Conservation (phyloP, 30 jellyfish, hydroid and myxozoan species). For the Aurelia aurita complex sp. Pacific region DNA sequence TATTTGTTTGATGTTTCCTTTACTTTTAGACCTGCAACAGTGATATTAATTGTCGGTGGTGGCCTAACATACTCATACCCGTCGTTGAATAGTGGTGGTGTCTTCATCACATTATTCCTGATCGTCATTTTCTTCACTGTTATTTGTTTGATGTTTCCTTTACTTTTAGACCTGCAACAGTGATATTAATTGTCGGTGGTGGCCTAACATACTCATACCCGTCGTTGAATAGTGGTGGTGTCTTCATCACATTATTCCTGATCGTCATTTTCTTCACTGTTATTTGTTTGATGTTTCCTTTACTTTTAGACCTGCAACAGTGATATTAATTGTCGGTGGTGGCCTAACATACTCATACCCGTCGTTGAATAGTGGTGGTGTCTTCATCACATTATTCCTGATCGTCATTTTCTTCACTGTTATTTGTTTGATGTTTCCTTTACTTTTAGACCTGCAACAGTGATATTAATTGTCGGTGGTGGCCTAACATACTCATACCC, state of each 20-base stretch:
- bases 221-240: constrained; percentile 50
- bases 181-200: constrained; percentile 87
- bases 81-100: constrained; percentile 50
- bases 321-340: constrained; percentile 87
- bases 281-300: constrained; percentile 52
- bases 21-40: constrained; percentile 41
- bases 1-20: constrained; percentile 51
- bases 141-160: constrained; percentile 51
- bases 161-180: constrained; percentile 41
- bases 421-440: constrained; percentile 52
- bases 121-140: constrained; percentile 52
- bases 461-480: constrained; percentile 87
- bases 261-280: constrained; percentile 52
- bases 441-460: constrained; percentile 47
- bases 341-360: constrained; percentile 90
- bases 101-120: constrained; percentile 46
- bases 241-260: constrained; percentile 47
- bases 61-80: constrained; percentile 90
- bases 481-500: constrained; percentile 90
- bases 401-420: constrained; percentile 52
- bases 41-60: constrained; percentile 87
- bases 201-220: constrained; percentile 90
- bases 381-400: constrained; percentile 47
- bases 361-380: constrained; percentile 50
- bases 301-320: constrained; percentile 47